A percentile compares a stretch with the other conserved stretches of the same genome.
phyloP scores from a whole-genome alignment of 1,140 invertebrate species.

The Frieseomelitta varia region DNA sequence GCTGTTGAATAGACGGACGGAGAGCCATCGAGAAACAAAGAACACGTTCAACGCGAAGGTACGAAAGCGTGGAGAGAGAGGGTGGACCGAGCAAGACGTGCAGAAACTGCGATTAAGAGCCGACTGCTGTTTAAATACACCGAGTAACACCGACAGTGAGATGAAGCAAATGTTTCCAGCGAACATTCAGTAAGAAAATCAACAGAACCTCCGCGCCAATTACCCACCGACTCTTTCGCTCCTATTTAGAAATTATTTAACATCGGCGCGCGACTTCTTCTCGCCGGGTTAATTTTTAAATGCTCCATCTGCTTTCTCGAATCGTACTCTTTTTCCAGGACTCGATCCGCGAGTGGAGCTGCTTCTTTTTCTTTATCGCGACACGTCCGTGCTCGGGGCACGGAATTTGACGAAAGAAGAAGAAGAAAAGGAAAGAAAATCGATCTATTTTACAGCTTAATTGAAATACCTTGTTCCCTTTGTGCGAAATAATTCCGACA shows the following conservation, averaged over 20 bases:
- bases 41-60: neutral
- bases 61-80: neutral
- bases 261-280: too few relatives aligned
- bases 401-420: too few relatives aligned
- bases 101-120: constrained; percentile 4
- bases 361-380: neutral
- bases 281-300: constrained; percentile 16
- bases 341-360: neutral
- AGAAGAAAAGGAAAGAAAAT: neutral
- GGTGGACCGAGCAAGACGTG: neutral
- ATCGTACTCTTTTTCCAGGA: neutral
- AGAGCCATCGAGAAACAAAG: constrained; percentile 49
- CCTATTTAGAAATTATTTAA: constrained; percentile 29
- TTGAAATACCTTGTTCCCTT: neutral
- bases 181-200: constrained; percentile 24
- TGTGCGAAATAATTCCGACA: neutral
- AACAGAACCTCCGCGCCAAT: constrained; percentile 20
- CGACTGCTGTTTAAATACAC: constrained; percentile 26
- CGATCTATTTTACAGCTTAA: neutral
- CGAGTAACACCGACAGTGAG: constrained; percentile 2
- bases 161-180: constrained; percentile 13
- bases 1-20: constrained; percentile 40
- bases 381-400: neutral
- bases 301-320: neutral
- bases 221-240: constrained; percentile 24